Conservation (phyloP, 2,113 vertebrate genomes). For the Rhea americana region DNA sequence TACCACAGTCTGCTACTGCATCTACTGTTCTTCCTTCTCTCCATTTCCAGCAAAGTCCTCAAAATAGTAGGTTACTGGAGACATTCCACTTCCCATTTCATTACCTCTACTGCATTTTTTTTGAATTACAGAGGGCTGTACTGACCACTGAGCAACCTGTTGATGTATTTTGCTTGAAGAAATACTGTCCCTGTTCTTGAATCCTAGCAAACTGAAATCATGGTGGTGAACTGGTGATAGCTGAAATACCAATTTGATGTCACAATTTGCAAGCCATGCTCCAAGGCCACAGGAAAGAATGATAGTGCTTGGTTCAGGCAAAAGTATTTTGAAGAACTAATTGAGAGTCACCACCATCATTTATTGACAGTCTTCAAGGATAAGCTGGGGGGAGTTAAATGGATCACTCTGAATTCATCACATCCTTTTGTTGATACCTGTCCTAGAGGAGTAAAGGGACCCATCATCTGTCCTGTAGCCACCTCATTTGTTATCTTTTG, state of each 20-base stretch:
- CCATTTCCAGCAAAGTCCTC: background rate
- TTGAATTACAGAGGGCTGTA: background rate
- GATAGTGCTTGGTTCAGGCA: conserved; percentile 23
- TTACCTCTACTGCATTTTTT: background rate
- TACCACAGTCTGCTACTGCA: background rate
- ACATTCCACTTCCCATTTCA: background rate
- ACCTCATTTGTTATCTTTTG: conserved; percentile 30
- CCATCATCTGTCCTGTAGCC: conserved; percentile 4
- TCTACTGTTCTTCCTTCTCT: background rate
- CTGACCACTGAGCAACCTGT: background rate
- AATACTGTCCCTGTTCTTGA: conserved; percentile 12
- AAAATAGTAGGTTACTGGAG: background rate
- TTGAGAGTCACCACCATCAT: conserved; percentile 20
- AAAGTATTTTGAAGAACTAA: background rate
- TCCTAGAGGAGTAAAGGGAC: conserved; percentile 5
- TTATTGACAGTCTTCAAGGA: background rate
- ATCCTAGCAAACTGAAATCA: conserved; percentile 14
- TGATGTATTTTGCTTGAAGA: conserved; percentile 17
- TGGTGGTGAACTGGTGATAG: conserved; percentile 15
- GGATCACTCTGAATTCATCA: conserved; percentile 20
- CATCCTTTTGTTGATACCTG: conserved; percentile 34
- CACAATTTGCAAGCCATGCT: conserved; percentile 15
- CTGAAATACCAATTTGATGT: conserved; percentile 35
- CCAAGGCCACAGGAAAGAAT: background rate
- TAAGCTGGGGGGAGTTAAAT: background rate